These are phyloP conservation scores for Callipepla squamata DNA, from an alignment of 2,113 vertebrate species.

Conservation along the genomic window DNA sequence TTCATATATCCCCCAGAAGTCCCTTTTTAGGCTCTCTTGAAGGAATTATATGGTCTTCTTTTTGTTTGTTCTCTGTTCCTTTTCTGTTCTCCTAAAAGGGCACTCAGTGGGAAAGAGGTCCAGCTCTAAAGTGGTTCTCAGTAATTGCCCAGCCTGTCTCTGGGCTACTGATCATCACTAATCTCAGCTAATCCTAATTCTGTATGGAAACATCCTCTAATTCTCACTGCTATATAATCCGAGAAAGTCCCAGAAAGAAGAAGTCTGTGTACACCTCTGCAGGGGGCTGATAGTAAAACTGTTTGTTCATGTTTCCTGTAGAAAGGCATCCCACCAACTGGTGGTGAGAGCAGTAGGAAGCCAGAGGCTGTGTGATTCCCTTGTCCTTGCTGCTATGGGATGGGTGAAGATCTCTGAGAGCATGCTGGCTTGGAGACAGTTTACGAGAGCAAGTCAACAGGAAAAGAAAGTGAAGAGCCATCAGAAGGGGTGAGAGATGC, in stretches of 20 bases:
- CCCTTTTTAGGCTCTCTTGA: neutral
- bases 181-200: neutral
- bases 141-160: neutral
- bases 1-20: neutral
- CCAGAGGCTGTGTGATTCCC: neutral
- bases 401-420: neutral
- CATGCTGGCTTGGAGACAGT: neutral
- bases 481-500: neutral
- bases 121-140: neutral
- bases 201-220: neutral
- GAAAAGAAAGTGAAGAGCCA: neutral
- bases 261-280: neutral
- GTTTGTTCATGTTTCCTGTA: neutral
- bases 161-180: neutral
- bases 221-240: neutral
- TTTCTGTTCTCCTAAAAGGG: accelerated
- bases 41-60: neutral
- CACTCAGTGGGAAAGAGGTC: neutral
- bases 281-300: neutral
- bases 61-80: neutral
- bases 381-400: accelerated
- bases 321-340: neutral
- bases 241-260: neutral
- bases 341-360: neutral
- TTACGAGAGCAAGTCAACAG: neutral